Evolutionary conservation across 2,797 vertebrate species (phyloP).

Genomic region (Malurus splendens): DNA sequence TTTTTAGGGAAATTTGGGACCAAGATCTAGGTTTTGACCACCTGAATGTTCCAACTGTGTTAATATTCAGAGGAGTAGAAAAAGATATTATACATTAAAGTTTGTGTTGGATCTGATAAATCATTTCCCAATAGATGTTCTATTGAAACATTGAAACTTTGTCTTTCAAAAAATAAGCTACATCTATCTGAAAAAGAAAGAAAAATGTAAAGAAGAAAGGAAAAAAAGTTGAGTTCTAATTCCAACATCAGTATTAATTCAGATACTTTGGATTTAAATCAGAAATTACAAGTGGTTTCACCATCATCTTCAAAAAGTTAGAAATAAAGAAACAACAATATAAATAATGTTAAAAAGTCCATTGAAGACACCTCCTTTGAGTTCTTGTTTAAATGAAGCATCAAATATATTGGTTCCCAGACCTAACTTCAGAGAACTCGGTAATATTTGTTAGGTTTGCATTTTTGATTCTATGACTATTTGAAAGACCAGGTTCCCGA

Average conservation of each 20-base stretch:
- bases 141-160: not conserved
- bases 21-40: not conserved
- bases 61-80: not conserved
- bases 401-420: not conserved
- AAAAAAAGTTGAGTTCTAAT: not conserved
- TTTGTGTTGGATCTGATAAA: not conserved
- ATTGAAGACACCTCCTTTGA: not conserved
- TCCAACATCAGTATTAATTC: not conserved
- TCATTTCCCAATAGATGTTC: not conserved
- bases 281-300: not conserved
- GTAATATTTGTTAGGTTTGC: not conserved
- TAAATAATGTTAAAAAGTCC: not conserved
- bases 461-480: not conserved
- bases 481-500: not conserved
- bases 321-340: not conserved
- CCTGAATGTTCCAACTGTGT: not conserved
- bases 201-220: not conserved
- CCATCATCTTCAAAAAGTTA: not conserved
- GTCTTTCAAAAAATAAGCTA: not conserved
- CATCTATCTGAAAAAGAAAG: accelerated
- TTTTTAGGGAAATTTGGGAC: not conserved
- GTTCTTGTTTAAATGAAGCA: not conserved
- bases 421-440: not conserved
- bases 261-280: not conserved
- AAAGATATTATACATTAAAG: not conserved